Evolutionary conservation across 2,113 vertebrate genomes (phyloP), one percentile per base, ranked within the genome.

Genomic region (Nycticryphes semicollaris): DNA sequence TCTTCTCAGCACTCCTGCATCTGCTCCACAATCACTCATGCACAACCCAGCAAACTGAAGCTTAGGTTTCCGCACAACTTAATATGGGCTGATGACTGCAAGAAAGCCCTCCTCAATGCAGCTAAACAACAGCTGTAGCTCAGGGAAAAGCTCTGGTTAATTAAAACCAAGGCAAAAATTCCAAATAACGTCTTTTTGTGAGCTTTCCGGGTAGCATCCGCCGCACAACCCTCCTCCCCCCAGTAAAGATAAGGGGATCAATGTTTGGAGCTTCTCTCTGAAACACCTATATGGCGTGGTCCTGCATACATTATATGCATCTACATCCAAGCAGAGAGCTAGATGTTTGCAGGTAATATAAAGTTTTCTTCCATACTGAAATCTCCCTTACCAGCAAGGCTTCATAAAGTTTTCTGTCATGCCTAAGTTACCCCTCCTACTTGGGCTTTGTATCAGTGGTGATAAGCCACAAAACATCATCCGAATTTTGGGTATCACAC

Each of bases 11-110:
- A 1, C 31, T 57, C 31, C 47, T 8, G 24, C 47, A 23, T 21
- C 62, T 41, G 39, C 47, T 67, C 67, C 62, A 37, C 10, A 0
- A 63, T 3, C 63, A 22, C 28, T 8, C 22, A 0, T n/a, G 24
- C 41, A 59, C 12, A 50, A 37, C 30, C 6, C n/a, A 27, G 27
- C 0, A 0, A 93, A 53, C 7, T 37, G 56, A 54, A 75, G 39
- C 72, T 83, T 50, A 0, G 0, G 3, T 11, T 67, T 53, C 66
- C 35, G 43, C 84, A 51, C 35, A 79, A 16, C 73, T 45, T 14
- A 51, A 63, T 11, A 30, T 0, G 0, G 54, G 41, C 68, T 12
- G n/a, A 48, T 30, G 60, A 69, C 54, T 37, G 56, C 77, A 82
- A 78, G 68, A 39, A 83, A 81, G 31, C 9, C 37, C 64, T 63